phyloP scores from a whole-genome alignment of 64 coral and sea anemone genomes.

The Actinia equina region DNA sequence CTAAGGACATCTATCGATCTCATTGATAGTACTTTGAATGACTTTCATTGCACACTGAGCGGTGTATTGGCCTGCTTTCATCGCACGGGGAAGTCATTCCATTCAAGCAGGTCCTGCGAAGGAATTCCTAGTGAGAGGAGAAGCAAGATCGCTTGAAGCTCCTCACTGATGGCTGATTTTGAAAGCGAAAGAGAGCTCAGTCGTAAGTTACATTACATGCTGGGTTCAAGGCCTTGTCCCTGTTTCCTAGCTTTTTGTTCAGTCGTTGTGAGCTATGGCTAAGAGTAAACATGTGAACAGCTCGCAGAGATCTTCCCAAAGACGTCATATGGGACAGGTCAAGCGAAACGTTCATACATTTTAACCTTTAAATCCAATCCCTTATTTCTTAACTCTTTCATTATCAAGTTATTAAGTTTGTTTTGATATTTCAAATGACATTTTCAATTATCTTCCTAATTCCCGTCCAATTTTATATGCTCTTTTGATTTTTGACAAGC shows the following conservation, averaged over 20 bases:
- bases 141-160: neutral
- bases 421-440: neutral
- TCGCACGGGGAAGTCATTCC: neutral
- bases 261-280: neutral
- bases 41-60: neutral
- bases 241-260: constrained; percentile 12
- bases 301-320: neutral
- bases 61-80: neutral
- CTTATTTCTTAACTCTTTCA: neutral
- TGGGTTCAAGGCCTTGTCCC: constrained; percentile 4
- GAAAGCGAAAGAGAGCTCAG: neutral
- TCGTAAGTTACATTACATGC: neutral
- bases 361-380: neutral
- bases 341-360: constrained; percentile 5
- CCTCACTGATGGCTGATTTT: neutral
- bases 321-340: neutral
- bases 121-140: neutral
- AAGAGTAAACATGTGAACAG: neutral
- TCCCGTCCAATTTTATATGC: neutral
- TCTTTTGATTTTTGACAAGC: neutral
- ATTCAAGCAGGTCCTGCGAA: neutral
- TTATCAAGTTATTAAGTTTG: no score
- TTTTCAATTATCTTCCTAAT: neutral
- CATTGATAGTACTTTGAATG: neutral
- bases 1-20: neutral